Conservation (phyloP, 2,113 vertebrate genomes). For the Monarcha castaneiventris region DNA sequence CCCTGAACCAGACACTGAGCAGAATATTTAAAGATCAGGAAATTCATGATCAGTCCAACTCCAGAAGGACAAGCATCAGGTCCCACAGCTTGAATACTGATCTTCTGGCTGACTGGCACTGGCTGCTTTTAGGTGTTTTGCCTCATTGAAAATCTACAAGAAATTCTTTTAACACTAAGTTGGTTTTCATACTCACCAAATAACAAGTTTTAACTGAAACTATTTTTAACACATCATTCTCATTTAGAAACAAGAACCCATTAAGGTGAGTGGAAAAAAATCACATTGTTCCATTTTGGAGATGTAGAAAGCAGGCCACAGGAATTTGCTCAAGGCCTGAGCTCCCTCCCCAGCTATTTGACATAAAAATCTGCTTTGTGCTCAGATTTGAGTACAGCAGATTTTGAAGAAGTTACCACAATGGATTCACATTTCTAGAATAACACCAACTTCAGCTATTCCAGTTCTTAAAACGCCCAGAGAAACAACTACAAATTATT, state of each 20-base stretch:
- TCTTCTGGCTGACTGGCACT: not conserved
- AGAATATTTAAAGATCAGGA: slow-evolving; percentile 11
- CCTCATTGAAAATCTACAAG: not conserved
- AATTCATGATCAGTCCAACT: not conserved
- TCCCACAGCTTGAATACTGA: slow-evolving; percentile 28
- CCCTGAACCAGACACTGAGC: not conserved
- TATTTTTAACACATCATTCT: not conserved
- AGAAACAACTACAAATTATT: not conserved
- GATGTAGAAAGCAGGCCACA: not conserved
- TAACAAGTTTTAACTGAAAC: not conserved
- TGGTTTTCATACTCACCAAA: not conserved
- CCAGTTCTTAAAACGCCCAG: not conserved
- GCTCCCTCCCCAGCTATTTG: not conserved
- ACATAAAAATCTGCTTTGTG: not conserved
- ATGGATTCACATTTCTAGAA: not conserved
- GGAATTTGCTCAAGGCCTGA: not conserved
- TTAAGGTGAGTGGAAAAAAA: not conserved
- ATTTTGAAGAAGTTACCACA: not conserved
- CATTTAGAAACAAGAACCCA: not conserved
- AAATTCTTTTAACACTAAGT: not conserved
- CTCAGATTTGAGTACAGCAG: not conserved
- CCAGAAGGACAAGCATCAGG: slow-evolving; percentile 45
- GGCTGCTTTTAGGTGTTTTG: not conserved
- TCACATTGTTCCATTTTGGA: not conserved
- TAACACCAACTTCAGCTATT: not conserved